Evolutionary conservation across 2,888 invertebrate species (phyloP), one percentile per base, ranked within the genome.

Genomic region (Plemyria rubiginata): DNA sequence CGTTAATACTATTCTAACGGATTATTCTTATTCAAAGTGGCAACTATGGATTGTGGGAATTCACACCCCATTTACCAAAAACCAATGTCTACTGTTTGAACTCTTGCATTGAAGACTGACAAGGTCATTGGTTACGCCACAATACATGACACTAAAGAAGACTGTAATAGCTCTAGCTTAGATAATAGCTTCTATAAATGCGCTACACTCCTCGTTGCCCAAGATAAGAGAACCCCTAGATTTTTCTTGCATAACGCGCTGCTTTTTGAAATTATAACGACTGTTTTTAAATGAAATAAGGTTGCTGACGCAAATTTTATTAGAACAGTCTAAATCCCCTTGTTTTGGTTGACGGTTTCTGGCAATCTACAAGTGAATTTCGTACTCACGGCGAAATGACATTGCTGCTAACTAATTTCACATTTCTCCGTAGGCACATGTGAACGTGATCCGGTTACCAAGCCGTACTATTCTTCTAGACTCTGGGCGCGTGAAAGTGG

Each of bases 141-240:
- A 43, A 29, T 28, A 43, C 43, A 51, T 48, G 29, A 59, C 54
- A 53, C 41, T 54, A 63, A 60, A 65, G 50, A 65, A 53, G 50
- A 66, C 38, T 54, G 46, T 64, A 66, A 70, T 60, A 32, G 29
- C 22, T 29, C 36, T 16, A 36, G 15, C 9, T 48, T 12, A 6
- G 28, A n/a, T 40, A 22, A 40, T 46, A 60, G 68, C 67, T 60
- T 67, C 64, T 78, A 75, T 75, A 70, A 77, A 80, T 80, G 77
- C 80, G 65, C 50, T 63, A 62, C 75, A 69, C 64, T 71, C 15
- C 54, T 69, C 54, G 66, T 84, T 84, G 75, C 80, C 38, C 67
- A 80, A 84, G 60, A 71, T 74, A 71, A 62, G 65, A 71, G 66
- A 60, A 70, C 68, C 74, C 70, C 71, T 71, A 70, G 75, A 73